Evolutionary conservation across 2,113 vertebrate genomes (phyloP), one percentile per base, ranked within the genome.

Genomic region (Ochotona princeps): DNA sequence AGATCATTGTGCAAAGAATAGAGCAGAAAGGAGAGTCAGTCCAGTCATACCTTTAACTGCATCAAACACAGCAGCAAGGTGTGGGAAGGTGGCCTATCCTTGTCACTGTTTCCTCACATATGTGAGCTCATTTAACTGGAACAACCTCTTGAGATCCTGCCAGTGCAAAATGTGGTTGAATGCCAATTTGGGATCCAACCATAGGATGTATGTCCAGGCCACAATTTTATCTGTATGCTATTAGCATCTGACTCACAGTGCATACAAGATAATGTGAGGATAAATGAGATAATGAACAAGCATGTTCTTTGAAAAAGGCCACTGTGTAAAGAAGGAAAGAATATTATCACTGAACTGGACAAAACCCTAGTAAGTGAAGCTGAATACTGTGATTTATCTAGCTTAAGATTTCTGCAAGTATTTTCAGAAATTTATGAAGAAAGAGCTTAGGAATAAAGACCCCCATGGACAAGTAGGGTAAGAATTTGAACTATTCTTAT

Each of bases 1-100:
- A 93, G 90, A 84, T 95, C 74, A 65, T 91, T 94, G 83, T 25
- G 25, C 73, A 87, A 87, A 92, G 57, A 95, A 93, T 73, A 60
- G 81, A 87, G 85, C 49, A 83, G 84, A 95, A 89, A 35, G 73
- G 28, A 91, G 21, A 91, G 13, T 47, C 80, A 80, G 35, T 25
- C 14, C 51, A 47, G 15, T 80, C 63, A 87, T 0, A 74, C 84
- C 76, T 79, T 93, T 67, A 61, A 70, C 69, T 85, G n/a, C 85
- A 73, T 91, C 72, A 84, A 92, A 63, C 73, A 94, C 26, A 89
- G 51, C 67, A 93, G 67, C 25, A 75, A 89, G 86, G 47, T 35
- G 87, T 80, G 51, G 69, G 23, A 86, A 84, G 3, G 13, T 20
- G 35, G 0, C 44, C 80, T 10, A 30, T 75, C 8, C 38, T 54